Evolutionary conservation across 2,113 vertebrate species (phyloP).

Genomic region (Leucopternis melanops): DNA sequence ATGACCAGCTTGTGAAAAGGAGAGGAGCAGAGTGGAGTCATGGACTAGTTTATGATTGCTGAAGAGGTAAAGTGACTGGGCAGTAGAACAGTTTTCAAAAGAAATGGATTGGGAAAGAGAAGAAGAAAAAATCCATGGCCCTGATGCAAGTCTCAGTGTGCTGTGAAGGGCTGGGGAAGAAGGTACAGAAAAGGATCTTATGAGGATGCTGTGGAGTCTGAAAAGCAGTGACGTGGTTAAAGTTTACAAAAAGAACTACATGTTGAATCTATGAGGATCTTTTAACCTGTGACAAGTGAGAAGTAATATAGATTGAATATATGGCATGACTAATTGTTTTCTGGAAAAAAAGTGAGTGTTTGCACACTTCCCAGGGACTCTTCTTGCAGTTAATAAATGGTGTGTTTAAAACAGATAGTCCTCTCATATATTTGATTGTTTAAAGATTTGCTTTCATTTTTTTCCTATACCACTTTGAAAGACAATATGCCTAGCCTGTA

Average conservation of each 20-base stretch:
- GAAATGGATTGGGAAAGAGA: background rate
- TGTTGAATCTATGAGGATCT: background rate
- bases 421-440: background rate
- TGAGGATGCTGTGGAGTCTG: background rate
- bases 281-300: background rate
- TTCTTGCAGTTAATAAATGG: background rate
- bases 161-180: background rate
- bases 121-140: background rate
- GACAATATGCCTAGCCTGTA: background rate
- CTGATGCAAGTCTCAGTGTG: background rate
- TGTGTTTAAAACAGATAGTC: background rate
- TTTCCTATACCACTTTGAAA: background rate
- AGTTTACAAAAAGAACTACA: background rate
- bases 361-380: background rate
- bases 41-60: background rate
- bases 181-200: background rate
- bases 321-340: background rate
- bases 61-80: background rate
- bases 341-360: background rate
- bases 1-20: background rate
- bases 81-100: background rate
- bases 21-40: background rate
- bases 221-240: background rate
- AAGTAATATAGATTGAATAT: background rate
- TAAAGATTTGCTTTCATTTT: background rate